Percentiles rank a stretch among this genome's conserved stretches.
These are phyloP conservation scores for Zonotrichia albicollis DNA, from an alignment of 2,797 vertebrate genomes.

Conservation along the genomic window DNA sequence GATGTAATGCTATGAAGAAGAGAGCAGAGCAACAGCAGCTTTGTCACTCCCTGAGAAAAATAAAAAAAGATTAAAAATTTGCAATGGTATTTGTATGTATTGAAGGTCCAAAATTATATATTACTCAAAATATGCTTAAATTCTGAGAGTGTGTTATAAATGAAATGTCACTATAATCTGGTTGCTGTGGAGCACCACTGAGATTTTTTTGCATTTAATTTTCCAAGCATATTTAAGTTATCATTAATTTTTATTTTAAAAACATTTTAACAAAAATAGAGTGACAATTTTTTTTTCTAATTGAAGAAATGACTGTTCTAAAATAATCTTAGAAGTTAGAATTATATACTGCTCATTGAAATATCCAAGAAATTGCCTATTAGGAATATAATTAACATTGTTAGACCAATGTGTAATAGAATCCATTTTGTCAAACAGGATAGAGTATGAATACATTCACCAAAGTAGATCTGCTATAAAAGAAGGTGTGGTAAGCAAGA, in stretches of 20 bases:
- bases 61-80: neutral
- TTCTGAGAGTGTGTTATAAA: neutral
- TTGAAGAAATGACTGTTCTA: neutral
- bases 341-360: neutral
- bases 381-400: neutral
- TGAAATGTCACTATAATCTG: neutral
- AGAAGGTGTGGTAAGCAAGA: neutral
- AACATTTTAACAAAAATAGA: neutral
- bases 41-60: neutral
- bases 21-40: neutral
- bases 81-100: neutral
- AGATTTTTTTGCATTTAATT: neutral
- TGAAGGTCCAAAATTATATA: neutral
- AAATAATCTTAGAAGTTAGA: neutral
- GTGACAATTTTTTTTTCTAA: neutral
- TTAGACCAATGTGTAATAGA: neutral
- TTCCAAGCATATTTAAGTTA: neutral
- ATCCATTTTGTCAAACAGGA: neutral
- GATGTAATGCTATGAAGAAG: neutral
- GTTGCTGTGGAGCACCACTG: accelerated
- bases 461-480: neutral
- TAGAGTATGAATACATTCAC: neutral
- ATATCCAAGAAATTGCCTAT: neutral
- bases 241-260: neutral
- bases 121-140: neutral